Base-by-base conservation (phyloP, 2,113 vertebrate genomes). In the Chascanopsetta lugubris region DNA sequence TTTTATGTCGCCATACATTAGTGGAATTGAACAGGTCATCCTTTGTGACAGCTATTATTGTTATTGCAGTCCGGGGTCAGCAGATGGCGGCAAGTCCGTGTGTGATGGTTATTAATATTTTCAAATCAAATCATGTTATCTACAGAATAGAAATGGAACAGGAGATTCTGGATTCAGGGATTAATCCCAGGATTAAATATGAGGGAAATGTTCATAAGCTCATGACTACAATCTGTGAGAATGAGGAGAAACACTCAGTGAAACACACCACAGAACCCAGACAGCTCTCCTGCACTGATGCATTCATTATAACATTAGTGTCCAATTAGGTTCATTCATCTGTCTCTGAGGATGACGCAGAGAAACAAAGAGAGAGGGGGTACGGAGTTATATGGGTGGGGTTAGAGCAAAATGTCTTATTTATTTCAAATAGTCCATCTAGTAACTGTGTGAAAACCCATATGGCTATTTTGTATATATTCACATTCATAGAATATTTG, bases 171-270 rank as follows among this genome's bases (percentile, higher is more conserved):
- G 79, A 71, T 71, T 57, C 65, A 62, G 12, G 57, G 74, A 21
- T 65, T 91, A 91, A 90, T 91, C 88, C 85, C 53, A 42, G 87
- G 90, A 92, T 92, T 92, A 91, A 75, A 83, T 66, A 74, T 1
- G 51, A 66, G 58, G 34, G 65, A 78, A 57, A 49, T 48, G 75
- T 73, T 65, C 68, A 58, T 74, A 72, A 86, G 75, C 66, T 57
- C 63, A 49, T 78, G 62, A 65, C 51, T 48, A 54, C 36, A 43
- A 53, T 80, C 61, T 65, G 34, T 70, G 51, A 56, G 73, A 71
- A 78, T 63, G 29, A 46, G 18, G 22, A 77, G 25, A 50, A 62
- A 64, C 1, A 27, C 4, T 32, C 18, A 64, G 72, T 32, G n/a
- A 66, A 72, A 78, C 46, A 48, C 8, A 29, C 1, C 8, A 45